These are phyloP conservation scores for Harpegnathos saltator DNA, from an alignment of 1,140 invertebrate genomes.

Conservation along the genomic window DNA sequence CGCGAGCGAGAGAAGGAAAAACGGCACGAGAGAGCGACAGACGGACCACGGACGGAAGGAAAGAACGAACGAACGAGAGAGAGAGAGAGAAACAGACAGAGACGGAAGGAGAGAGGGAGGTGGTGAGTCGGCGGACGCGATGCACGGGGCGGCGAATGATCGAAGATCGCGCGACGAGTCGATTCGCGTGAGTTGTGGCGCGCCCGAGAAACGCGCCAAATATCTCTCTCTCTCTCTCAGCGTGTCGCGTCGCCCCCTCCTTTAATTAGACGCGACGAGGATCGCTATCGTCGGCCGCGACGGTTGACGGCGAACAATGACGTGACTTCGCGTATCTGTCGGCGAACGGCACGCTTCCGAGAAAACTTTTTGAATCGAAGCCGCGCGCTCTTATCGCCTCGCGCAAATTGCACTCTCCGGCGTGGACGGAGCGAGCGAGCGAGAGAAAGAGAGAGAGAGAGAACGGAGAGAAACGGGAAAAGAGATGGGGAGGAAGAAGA, in stretches of 20 bases:
- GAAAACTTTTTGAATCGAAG: conserved; percentile 47
- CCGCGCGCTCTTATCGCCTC: conserved; percentile 35
- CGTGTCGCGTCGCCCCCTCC: conserved; percentile 49
- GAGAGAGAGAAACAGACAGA: too few relatives aligned
- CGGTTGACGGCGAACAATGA: background rate
- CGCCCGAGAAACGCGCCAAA: conserved; percentile 49
- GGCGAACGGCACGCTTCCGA: conserved; percentile 4
- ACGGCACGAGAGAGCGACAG: too few relatives aligned
- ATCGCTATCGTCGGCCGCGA: background rate
- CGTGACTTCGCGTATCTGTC: too few relatives aligned
- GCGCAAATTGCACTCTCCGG: background rate
- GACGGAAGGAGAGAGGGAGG: background rate
- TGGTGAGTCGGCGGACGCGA: background rate
- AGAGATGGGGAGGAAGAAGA: conserved; percentile 37
- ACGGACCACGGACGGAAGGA: too few relatives aligned
- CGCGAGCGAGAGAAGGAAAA: background rate
- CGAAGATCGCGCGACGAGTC: conserved; percentile 27
- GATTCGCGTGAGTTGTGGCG: conserved; percentile 47
- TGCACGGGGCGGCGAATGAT: conserved; percentile 7
- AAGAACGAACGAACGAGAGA: too few relatives aligned
- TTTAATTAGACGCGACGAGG: conserved; percentile 33
- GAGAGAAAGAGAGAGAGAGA: background rate
- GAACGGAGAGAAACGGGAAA: too few relatives aligned
- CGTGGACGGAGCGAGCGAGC: too few relatives aligned
- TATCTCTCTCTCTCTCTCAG: too few relatives aligned